These are phyloP conservation scores for Darevskia nairensis DNA, from an alignment of 2,797 vertebrate species.

Conservation along the genomic window DNA sequence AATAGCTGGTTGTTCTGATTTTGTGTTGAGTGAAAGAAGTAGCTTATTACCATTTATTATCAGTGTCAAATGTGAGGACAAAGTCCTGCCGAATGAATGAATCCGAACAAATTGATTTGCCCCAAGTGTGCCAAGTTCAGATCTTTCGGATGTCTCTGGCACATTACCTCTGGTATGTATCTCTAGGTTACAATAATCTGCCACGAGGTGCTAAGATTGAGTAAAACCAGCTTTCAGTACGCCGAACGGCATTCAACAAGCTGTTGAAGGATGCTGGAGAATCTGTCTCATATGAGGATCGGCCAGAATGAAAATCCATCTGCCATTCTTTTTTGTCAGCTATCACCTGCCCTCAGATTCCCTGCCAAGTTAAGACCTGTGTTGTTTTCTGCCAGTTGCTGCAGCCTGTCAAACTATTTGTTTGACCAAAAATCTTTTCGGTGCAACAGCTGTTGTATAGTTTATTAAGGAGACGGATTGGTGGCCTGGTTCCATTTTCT, in stretches of 20 bases:
- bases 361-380: constrained; percentile 38
- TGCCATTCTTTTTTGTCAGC: constrained; percentile 66
- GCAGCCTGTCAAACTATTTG: constrained; percentile 49
- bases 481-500: background rate
- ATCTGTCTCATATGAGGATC: constrained; percentile 31
- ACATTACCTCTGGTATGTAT: background rate
- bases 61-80: background rate
- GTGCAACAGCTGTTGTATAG: constrained; percentile 56
- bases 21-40: background rate
- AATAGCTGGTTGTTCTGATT: background rate
- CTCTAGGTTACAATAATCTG: constrained; percentile 34
- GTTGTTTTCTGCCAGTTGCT: constrained; percentile 69
- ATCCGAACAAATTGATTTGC: background rate
- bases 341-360: constrained; percentile 55
- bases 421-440: constrained; percentile 56
- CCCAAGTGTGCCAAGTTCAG: background rate
- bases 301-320: constrained; percentile 56
- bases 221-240: constrained; percentile 25
- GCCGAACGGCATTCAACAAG: constrained; percentile 31
- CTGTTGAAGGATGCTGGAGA: constrained; percentile 44
- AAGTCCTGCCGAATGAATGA: background rate
- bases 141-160: background rate
- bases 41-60: background rate
- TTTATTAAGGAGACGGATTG: constrained; percentile 3
- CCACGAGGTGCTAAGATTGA: constrained; percentile 34